Conservation (phyloP, 2,888 invertebrate species). For the Caenorhabditis uteleia region DNA sequence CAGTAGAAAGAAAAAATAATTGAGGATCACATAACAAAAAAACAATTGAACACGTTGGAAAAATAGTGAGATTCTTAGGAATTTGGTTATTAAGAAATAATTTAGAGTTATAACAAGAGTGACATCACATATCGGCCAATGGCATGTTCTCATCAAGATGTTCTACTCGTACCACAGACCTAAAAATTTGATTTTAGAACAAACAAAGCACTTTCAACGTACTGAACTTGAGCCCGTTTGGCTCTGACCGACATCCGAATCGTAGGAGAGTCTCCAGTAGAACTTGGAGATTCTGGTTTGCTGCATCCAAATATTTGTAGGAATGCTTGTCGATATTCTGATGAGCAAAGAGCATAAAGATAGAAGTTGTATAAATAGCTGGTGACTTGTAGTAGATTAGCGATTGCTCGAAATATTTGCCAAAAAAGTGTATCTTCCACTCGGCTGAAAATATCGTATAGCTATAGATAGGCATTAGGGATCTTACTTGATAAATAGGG, state of each 20-base stretch:
- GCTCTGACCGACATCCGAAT: conserved; percentile 46
- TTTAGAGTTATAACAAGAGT: neutral
- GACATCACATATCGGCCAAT: neutral
- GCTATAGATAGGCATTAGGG: neutral
- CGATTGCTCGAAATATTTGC: conserved; percentile 72
- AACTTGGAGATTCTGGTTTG: conserved; percentile 31
- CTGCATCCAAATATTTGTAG: conserved; percentile 51
- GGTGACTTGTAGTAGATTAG: conserved; percentile 72
- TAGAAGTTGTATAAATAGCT: conserved; percentile 72
- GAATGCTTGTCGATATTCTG: conserved; percentile 63
- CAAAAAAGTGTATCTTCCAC: conserved; percentile 48
- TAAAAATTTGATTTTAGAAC: conserved; percentile 4
- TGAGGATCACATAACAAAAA: too few species aligned
- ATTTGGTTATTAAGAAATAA: neutral
- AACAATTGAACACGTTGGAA: too few species aligned
- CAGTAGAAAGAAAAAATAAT: too few species aligned
- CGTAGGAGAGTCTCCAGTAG: conserved; percentile 59
- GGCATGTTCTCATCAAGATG: neutral
- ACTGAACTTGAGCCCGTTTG: conserved; percentile 11
- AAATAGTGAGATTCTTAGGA: too few species aligned
- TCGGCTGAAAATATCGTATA: conserved; percentile 14
- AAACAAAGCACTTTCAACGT: conserved; percentile 1
- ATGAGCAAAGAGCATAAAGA: conserved; percentile 62
- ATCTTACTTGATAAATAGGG: conserved; percentile 70
- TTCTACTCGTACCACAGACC: conserved; percentile 26